Evolutionary conservation across 2,113 vertebrate genomes (phyloP), one percentile per base, ranked within the genome.

Genomic region (Alligator sinensis): DNA sequence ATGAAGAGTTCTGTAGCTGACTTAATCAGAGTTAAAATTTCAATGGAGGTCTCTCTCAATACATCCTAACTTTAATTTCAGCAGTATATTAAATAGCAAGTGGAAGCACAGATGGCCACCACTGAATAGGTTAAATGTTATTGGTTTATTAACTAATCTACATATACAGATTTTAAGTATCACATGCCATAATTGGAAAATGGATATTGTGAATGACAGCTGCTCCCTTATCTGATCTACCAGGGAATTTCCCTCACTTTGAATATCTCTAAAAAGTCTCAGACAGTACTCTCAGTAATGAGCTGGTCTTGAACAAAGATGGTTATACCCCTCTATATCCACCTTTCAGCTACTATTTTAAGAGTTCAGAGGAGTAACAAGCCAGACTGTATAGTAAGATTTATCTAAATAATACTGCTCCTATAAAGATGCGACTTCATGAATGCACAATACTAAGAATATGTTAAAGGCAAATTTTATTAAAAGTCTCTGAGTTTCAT

Each of bases 121-220:
- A n/a, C 24, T 84, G 63, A 85, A 78, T 4, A 4, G 77, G 64
- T 80, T 95, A 89, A 89, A 2, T 15, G 55, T 62, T 72, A 84
- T 86, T 77, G 0, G 10, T n/a, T 21, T 89, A 55, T 92, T 30
- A 70, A 34, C 16, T 34, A 82, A 76, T 81, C 70, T 92, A 21
- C 61, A 60, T 66, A 80, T 90, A 91, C n/a, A 57, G 80, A 80
- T 70, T 59, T 82, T 86, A 89, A 30, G 21, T 18, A 4, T 11
- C 1, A 85, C 64, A 80, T 94, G 96, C 88, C 85, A 91, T n/a
- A 89, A 75, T 34, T 19, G 57, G 59, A 87, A 75, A 82, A 81
- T 11, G 63, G 77, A 47, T 47, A 47, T 47, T 47, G 47, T 47
- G 47, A 47, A 47, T 47, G 30, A 38, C 34, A 72, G 38, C 13